Evolutionary conservation across 2,888 invertebrate species (phyloP), one percentile per base, ranked within the genome.

Genomic region (Meganola albula): DNA sequence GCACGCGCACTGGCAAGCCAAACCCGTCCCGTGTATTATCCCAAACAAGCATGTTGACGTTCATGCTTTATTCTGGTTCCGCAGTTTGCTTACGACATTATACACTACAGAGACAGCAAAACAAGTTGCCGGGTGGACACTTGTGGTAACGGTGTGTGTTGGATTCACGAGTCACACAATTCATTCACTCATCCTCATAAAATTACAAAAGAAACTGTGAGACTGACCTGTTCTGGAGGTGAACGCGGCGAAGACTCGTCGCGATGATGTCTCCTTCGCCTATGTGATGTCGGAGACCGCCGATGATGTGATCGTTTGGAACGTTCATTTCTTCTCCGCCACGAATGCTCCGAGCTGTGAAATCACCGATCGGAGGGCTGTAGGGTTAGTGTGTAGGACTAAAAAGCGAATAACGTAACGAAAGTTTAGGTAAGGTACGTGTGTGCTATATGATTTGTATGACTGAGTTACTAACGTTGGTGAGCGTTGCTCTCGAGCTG

Each of bases 251-350:
- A 75, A 14, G 85, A 84, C 48, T 83, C 85, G 56, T 84, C 84
- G 57, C 84, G 83, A 47, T 85, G 85, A 51, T 84, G 88, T 72
- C 92, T 91, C 63, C 90, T 89, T 63, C 93, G 90, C 53, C 92
- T 89, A 67, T 92, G 91, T 64, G 92, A 91, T 56, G 91, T 91
- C 43, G 92, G 92, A 47, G 94, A 94, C 51, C 94, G 93, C 72
- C 94, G 90, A 53, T 94, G 91, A 74, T 93, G 91, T 63, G 94
- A 94, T 57, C 95, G 90, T 79, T 95, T 95, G 76, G 94, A 95
- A 52, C 95, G 91, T 63, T 94, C 88, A 91, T 93, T 79, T 88
- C 93, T 84, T 88, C 93, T 69, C 89, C 93, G 74, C 91, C 94
- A 78, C 89, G 90, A 87, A 89, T 93, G 92, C 87, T 90, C 90